Conservation (phyloP, 2,113 vertebrate species). For the Spermophilus dauricus region DNA sequence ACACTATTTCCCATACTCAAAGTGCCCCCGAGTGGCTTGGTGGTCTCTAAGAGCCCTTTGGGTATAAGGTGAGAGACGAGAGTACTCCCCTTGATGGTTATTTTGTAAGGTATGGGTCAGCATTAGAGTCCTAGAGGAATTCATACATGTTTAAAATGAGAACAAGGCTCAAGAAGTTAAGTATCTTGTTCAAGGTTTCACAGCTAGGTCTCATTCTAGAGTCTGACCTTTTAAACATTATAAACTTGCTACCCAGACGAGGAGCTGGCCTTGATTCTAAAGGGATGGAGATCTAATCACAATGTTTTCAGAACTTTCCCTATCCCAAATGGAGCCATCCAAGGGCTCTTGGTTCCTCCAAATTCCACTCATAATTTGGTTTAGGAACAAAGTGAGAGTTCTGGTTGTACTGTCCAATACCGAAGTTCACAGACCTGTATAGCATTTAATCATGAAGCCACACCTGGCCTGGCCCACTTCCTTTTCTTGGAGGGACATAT, state of each 20-base stretch:
- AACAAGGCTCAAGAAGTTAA: not conserved
- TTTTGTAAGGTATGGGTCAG: not conserved
- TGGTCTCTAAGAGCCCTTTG: not conserved
- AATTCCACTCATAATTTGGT: not conserved
- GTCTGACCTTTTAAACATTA: not conserved
- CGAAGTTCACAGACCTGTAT: not conserved
- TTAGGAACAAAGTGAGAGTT: not conserved
- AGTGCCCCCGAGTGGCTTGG: too few species aligned
- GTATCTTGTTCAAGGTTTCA: not conserved
- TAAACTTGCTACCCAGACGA: not conserved
- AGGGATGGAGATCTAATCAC: not conserved
- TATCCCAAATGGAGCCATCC: not conserved
- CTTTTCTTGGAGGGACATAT: too few species aligned
- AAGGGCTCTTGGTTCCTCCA: not conserved
- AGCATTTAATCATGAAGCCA: not conserved
- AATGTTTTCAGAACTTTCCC: not conserved
- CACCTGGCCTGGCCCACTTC: not conserved
- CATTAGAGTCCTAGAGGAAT: not conserved
- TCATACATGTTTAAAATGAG: not conserved
- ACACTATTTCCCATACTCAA: not conserved
- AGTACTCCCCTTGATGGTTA: too few species aligned
- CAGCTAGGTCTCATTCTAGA: not conserved
- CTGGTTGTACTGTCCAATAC: not conserved
- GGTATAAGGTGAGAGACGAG: not conserved
- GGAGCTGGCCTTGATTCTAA: not conserved